Evolutionary conservation across 2,888 invertebrate species (phyloP).

Genomic region (Brachyptera putata): DNA sequence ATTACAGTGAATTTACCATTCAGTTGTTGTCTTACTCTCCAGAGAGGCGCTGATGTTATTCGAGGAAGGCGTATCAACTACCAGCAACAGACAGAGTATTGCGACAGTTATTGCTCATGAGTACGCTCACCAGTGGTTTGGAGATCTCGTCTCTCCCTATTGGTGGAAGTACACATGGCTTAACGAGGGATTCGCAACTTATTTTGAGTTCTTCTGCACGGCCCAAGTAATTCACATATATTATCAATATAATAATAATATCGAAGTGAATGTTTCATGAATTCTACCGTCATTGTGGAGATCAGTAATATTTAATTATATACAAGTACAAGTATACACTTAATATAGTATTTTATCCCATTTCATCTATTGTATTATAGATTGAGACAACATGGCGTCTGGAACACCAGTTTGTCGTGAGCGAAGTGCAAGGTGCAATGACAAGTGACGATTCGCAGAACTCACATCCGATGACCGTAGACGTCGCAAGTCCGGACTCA

Average conservation of each 20-base stretch:
- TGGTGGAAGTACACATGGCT: slow-evolving; percentile 76
- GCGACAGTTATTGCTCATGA: slow-evolving; percentile 71
- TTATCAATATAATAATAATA: not conserved
- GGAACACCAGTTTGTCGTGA: slow-evolving; percentile 46
- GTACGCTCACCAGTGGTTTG: slow-evolving; percentile 79
- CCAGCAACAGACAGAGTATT: slow-evolving; percentile 50
- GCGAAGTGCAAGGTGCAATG: slow-evolving; percentile 46
- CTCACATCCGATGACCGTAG: slow-evolving; percentile 45
- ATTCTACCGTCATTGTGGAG: too few species aligned
- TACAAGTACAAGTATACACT: too few species aligned
- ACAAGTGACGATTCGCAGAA: slow-evolving; percentile 46
- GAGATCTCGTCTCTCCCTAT: slow-evolving; percentile 67
- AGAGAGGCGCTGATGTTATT: slow-evolving; percentile 44
- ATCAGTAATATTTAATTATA: too few species aligned
- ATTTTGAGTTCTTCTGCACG: slow-evolving; percentile 65
- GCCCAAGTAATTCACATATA: slow-evolving; percentile 40
- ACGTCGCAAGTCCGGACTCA: slow-evolving; percentile 34
- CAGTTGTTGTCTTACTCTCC: too few species aligned
- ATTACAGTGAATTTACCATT: too few species aligned
- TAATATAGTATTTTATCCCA: too few species aligned
- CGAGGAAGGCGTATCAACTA: slow-evolving; percentile 38
- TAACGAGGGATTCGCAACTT: too few species aligned
- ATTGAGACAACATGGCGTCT: slow-evolving; percentile 45
- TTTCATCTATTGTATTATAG: not conserved
- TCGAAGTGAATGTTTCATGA: not conserved